Conservation (phyloP, 2,888 invertebrate species). For the Deroplatys truncata region DNA sequence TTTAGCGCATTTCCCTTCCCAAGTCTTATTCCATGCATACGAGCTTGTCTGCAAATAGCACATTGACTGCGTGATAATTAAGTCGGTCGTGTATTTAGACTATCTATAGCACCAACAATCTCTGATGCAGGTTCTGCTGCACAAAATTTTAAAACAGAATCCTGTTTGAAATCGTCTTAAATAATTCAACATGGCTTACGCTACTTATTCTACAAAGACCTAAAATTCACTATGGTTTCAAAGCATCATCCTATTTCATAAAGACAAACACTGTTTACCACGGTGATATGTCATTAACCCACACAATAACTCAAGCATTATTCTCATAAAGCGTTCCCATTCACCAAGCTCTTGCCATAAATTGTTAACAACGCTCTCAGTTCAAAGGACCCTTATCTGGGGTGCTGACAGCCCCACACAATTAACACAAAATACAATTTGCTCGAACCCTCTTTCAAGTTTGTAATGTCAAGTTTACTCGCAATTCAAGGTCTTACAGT, state of each 20-base stretch:
- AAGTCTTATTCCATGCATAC: too few relatives aligned
- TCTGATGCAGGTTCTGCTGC: not conserved
- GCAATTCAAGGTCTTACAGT: not conserved
- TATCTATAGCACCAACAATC: not conserved
- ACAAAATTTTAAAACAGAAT: not conserved
- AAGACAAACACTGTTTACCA: not conserved
- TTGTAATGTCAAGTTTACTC: not conserved
- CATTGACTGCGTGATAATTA: not conserved
- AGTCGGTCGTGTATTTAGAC: not conserved
- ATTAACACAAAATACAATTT: not conserved
- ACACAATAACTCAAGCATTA: not conserved
- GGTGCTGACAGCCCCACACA: not conserved
- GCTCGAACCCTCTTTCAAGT: not conserved
- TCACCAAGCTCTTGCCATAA: not conserved
- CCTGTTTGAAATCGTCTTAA: not conserved
- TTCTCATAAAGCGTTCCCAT: not conserved
- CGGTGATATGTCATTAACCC: not conserved
- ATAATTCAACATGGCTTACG: not conserved
- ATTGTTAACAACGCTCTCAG: not conserved
- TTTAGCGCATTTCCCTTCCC: too few relatives aligned
- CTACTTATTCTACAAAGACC: not conserved
- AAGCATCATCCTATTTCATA: not conserved
- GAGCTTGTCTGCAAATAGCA: too few relatives aligned
- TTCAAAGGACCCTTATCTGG: not conserved
- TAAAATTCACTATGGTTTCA: not conserved